Evolutionary conservation across 2,113 vertebrate species (phyloP).

Genomic region (Macrotis lagotis): DNA sequence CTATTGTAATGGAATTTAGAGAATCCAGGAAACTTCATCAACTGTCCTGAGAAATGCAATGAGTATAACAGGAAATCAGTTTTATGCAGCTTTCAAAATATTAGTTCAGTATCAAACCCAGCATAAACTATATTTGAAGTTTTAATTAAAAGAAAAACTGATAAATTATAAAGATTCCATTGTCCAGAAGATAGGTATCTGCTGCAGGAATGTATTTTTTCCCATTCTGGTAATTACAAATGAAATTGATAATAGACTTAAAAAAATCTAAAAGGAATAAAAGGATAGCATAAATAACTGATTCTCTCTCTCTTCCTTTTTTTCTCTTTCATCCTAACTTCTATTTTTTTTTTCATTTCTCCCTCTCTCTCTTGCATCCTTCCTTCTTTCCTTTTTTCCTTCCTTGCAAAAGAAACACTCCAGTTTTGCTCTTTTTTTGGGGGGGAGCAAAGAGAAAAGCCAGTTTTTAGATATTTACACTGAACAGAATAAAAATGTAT

Average conservation of each 20-base stretch:
- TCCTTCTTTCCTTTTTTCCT: neutral
- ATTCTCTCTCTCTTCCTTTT: slow-evolving; percentile 60
- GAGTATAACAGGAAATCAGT: slow-evolving; percentile 77
- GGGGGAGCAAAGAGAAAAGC: slow-evolving; percentile 16
- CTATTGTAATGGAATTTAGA: slow-evolving; percentile 51
- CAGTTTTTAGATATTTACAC: slow-evolving; percentile 17
- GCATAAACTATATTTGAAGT: slow-evolving; percentile 76
- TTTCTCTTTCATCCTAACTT: no score
- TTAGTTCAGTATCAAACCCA: slow-evolving; percentile 78
- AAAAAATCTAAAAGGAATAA: slow-evolving; percentile 74
- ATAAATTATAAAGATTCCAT: slow-evolving; percentile 76
- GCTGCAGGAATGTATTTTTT: slow-evolving; percentile 60
- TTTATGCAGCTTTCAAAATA: slow-evolving; percentile 75
- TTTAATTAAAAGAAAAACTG: slow-evolving; percentile 83
- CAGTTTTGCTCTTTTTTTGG: slow-evolving; percentile 56
- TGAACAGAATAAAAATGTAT: slow-evolving; percentile 11
- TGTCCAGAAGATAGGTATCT: slow-evolving; percentile 78
- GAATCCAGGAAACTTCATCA: slow-evolving; percentile 72
- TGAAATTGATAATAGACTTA: slow-evolving; percentile 78
- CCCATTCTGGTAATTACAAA: slow-evolving; percentile 74
- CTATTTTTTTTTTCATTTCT: no score
- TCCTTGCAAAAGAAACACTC: slow-evolving; percentile 51
- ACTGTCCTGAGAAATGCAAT: slow-evolving; percentile 73
- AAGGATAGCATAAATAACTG: slow-evolving; percentile 74
- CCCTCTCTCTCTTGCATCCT: neutral